Evolutionary conservation across 2,797 vertebrate genomes (phyloP).

Genomic region (Fratercula arctica): DNA sequence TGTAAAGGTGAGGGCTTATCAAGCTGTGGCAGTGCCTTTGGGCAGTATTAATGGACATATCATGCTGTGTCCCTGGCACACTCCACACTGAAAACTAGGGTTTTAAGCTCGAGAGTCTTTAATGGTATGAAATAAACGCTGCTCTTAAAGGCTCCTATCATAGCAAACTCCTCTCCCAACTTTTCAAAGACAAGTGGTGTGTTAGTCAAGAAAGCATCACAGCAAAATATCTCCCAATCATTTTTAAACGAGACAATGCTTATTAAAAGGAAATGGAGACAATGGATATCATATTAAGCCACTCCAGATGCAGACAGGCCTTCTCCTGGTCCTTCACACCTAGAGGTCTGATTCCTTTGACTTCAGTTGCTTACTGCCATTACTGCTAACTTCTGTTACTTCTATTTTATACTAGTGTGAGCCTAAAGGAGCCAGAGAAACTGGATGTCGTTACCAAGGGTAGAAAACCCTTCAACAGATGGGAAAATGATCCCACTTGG

Average conservation of each 20-base stretch:
- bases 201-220: background rate
- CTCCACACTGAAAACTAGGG: background rate
- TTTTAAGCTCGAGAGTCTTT: background rate
- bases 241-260: background rate
- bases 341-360: slow-evolving; percentile 9
- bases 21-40: background rate
- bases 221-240: background rate
- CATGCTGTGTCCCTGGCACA: background rate
- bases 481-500: slow-evolving; percentile 62
- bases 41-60: background rate
- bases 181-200: background rate
- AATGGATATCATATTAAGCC: background rate
- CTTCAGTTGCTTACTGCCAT: slow-evolving; percentile 3
- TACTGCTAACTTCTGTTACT: slow-evolving; percentile 22
- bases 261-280: background rate
- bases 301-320: background rate
- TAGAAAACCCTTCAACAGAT: slow-evolving; percentile 58
- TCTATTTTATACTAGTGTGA: slow-evolving; percentile 19
- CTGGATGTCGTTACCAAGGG: slow-evolving; percentile 45
- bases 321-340: slow-evolving; percentile 16
- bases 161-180: background rate
- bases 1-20: background rate
- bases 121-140: background rate
- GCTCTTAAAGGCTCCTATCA: background rate
- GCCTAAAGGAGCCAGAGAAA: slow-evolving; percentile 42